A percentile compares a stretch with the other conserved stretches of the same genome.
These are phyloP conservation scores for Gibbula magus DNA, from an alignment of 2,888 invertebrate genomes.

Conservation along the genomic window DNA sequence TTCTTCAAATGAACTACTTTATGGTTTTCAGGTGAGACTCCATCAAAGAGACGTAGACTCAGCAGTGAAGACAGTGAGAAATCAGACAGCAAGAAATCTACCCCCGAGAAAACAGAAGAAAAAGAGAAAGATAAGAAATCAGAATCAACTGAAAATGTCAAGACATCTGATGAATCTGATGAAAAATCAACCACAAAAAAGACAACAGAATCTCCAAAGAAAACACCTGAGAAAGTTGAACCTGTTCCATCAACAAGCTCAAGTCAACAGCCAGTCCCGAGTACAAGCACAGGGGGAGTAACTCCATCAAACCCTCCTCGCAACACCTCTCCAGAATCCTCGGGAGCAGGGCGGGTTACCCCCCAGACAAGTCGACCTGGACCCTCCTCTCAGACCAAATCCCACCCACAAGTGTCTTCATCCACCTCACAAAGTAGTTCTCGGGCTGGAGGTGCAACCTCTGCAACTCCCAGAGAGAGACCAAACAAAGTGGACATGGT, in stretches of 20 bases:
- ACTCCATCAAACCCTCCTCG: conserved; percentile 10
- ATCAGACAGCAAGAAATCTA: conserved; percentile 33
- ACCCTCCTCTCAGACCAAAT: neutral
- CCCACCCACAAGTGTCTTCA: conserved; percentile 3
- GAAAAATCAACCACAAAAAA: conserved; percentile 12
- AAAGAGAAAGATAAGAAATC: conserved; percentile 30
- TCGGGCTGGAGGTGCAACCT: conserved; percentile 11
- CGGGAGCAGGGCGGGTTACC: neutral
- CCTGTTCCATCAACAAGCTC: conserved; percentile 13
- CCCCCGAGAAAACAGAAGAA: conserved; percentile 28
- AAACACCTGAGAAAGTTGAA: neutral
- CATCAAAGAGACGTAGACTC: conserved; percentile 54
- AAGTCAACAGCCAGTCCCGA: neutral
- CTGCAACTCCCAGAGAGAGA: conserved; percentile 45
- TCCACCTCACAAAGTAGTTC: conserved; percentile 25
- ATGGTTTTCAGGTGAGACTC: conserved; percentile 47
- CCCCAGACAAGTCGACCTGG: neutral
- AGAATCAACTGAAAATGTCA: neutral
- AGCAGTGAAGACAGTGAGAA: conserved; percentile 35
- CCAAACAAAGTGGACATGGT: conserved; percentile 63
- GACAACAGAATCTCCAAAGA: neutral
- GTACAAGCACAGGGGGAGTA: conserved; percentile 7
- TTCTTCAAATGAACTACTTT: neutral
- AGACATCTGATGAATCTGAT: conserved; percentile 18
- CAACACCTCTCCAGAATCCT: conserved; percentile 11